Conservation (phyloP, 2,888 invertebrate genomes). For the Hoplodrina blanda region DNA sequence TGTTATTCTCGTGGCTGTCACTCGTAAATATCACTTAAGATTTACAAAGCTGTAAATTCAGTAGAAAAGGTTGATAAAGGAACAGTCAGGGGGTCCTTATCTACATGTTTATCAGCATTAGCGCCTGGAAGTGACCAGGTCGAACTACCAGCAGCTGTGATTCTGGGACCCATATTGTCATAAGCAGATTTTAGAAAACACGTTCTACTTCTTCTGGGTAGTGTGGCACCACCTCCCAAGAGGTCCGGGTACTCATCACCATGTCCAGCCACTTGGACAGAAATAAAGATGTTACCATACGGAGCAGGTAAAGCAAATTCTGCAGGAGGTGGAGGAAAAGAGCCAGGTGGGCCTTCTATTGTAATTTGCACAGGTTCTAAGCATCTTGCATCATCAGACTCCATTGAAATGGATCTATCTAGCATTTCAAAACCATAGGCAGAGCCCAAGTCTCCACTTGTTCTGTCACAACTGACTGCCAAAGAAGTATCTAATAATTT, state of each 20-base stretch:
- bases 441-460: slow-evolving; percentile 92
- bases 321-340: slow-evolving; percentile 86
- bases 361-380: slow-evolving; percentile 92
- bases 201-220: slow-evolving; percentile 88
- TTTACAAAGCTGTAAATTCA: slow-evolving; percentile 87
- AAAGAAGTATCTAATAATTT: slow-evolving; percentile 95
- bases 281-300: slow-evolving; percentile 95
- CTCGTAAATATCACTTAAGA: slow-evolving; percentile 10
- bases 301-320: slow-evolving; percentile 88
- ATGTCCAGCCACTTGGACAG: slow-evolving; percentile 94
- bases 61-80: slow-evolving; percentile 86
- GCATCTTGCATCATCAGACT: slow-evolving; percentile 86
- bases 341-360: slow-evolving; percentile 88
- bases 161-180: slow-evolving; percentile 97
- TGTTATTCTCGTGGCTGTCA: not conserved
- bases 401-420: slow-evolving; percentile 86
- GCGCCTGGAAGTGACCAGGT: slow-evolving; percentile 94
- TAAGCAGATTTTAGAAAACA: slow-evolving; percentile 93
- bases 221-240: slow-evolving; percentile 88
- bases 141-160: slow-evolving; percentile 97
- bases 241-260: slow-evolving; percentile 95
- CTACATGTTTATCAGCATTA: slow-evolving; percentile 75
- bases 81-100: slow-evolving; percentile 73
- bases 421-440: slow-evolving; percentile 90
- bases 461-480: slow-evolving; percentile 91